Conservation (phyloP, 2,113 vertebrate genomes). For the Strix aluco region DNA sequence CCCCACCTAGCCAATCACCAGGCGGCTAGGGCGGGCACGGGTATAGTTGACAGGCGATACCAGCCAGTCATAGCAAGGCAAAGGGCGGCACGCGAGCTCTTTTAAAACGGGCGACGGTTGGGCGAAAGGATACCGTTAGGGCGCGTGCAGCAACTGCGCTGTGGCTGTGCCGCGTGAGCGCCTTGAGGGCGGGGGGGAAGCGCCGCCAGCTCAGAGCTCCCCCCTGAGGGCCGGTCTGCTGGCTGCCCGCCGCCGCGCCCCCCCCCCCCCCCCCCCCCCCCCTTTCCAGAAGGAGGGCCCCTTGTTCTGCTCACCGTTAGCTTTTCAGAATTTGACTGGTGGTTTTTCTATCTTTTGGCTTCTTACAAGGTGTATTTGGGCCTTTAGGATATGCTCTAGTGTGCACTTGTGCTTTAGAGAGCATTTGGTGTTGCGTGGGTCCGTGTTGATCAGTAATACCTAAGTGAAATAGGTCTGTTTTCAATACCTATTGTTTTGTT, state of each 20-base stretch:
- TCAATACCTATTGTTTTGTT: rapidly evolving
- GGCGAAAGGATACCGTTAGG: rapidly evolving
- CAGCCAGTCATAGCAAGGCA: background rate
- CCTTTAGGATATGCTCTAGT: rapidly evolving
- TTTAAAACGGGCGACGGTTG: background rate
- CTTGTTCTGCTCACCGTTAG: rapidly evolving
- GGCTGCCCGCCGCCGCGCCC: no score
- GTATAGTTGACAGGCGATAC: rapidly evolving
- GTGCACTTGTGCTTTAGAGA: rapidly evolving
- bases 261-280: rapidly evolving
- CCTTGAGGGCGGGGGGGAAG: background rate
- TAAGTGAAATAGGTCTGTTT: rapidly evolving
- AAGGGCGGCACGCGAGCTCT: background rate
- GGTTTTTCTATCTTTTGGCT: rapidly evolving
- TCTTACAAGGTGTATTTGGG: rapidly evolving
- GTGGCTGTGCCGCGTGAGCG: background rate
- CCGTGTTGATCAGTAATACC: rapidly evolving
- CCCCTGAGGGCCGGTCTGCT: no score
- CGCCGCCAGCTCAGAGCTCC: no score
- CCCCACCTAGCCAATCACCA: background rate
- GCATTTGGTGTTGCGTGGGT: rapidly evolving
- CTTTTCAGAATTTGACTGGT: rapidly evolving
- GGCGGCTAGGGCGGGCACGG: background rate
- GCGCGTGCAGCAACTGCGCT: background rate
- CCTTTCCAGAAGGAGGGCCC: rapidly evolving